Evolutionary conservation across 2,113 vertebrate species (phyloP).

Genomic region (Sturnus vulgaris): DNA sequence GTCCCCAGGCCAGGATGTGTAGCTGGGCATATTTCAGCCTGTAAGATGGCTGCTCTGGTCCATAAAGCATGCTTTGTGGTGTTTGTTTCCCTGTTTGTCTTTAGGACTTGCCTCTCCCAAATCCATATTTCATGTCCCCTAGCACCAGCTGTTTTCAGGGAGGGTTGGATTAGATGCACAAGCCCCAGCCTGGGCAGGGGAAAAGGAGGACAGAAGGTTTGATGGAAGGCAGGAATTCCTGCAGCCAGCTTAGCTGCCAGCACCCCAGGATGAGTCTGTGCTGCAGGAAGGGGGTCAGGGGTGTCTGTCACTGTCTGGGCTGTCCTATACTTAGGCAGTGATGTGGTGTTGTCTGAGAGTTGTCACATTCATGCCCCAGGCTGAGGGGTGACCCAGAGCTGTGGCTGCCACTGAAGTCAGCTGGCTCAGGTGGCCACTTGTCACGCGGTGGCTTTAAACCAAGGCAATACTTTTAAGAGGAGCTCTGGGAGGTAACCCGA

Average conservation of each 20-base stretch:
- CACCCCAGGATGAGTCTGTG: fast-evolving
- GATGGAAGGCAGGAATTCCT: background rate
- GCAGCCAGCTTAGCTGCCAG: background rate
- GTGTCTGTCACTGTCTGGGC: fast-evolving
- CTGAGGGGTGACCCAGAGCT: background rate
- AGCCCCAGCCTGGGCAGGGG: background rate
- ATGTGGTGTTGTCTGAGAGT: background rate
- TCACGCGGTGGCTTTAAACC: background rate
- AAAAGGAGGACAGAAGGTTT: background rate
- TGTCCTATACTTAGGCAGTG: background rate
- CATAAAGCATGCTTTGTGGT: background rate
- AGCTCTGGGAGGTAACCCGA: constrained; percentile 15
- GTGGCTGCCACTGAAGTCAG: background rate
- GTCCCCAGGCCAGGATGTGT: background rate
- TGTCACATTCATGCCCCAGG: background rate
- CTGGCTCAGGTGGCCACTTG: background rate
- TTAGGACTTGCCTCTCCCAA: background rate
- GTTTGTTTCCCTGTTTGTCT: background rate
- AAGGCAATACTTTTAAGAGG: background rate
- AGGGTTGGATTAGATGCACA: background rate
- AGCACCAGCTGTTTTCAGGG: background rate
- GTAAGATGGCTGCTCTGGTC: background rate
- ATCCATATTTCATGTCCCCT: background rate
- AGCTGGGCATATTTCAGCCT: background rate
- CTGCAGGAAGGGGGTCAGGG: background rate